Base-by-base conservation (phyloP, 2,113 vertebrate genomes). In the Hippocampus comes region DNA sequence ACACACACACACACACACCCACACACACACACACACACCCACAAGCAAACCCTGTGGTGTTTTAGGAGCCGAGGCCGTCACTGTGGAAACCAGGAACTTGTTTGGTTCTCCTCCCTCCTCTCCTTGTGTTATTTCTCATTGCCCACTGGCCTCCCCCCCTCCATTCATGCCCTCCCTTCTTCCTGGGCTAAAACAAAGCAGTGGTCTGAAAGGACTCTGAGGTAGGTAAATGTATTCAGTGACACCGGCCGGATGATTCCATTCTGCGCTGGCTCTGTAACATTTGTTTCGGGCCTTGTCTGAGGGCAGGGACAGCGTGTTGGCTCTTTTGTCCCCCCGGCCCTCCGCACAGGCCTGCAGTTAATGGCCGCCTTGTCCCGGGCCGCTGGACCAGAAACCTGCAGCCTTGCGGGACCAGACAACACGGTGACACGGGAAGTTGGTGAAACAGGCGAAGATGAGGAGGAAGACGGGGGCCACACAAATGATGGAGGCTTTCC, bases 141-240 rank as follows among this genome's bases (percentile, higher is more conserved):
- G 75, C 81, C 65, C 65, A 65, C 77, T 61, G 67, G 65, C 68
- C 69, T 25, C 51, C 70, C 76, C 70, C 83, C 91, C 89, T 91
- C 89, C 93, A 93, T 95, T 94, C 94, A 93, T 86, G 83, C 81
- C 85, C 89, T 86, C 91, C 79, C 86, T 90, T 91, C 88, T 91
- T 92, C 84, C 81, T 82, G 64, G 78, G 77, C 83, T 92, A 93
- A 92, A 92, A 93, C 92, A 93, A 93, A 92, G 87, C 86, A 78
- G 38, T 27, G 67, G 90, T 49, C 87, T 97, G 95, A 97, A 96
- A 95, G 90, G 93, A 86, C 96, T 63, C 94, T 95, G 95, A 95
- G 95, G 96, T 95, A 97, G 97, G 97, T 97, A 96, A 97, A 98
- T 97, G 94, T 96, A 98, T 98, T 96, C 96, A 88, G 92, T 96